Percentiles rank a stretch among this genome's conserved stretches.
These are phyloP conservation scores for Synanthedon tipuliformis DNA, from an alignment of 2,888 invertebrate genomes.

Conservation along the genomic window DNA sequence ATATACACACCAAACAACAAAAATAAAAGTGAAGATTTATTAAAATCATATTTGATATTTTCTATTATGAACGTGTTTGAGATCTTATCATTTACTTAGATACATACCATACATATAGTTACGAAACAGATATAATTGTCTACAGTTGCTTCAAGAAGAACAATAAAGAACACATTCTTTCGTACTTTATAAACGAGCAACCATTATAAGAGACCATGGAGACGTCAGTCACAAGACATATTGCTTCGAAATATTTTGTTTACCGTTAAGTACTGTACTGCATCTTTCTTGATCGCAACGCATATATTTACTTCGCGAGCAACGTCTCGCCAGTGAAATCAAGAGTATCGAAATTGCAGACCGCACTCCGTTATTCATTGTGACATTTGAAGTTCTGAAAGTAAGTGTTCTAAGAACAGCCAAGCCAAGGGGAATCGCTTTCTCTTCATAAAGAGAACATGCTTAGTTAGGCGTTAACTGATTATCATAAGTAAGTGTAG, in stretches of 20 bases:
- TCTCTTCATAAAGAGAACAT: slow-evolving; percentile 56
- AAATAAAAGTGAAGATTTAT: neutral
- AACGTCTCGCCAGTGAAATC: slow-evolving; percentile 28
- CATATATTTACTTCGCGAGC: slow-evolving; percentile 9
- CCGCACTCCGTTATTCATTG: slow-evolving; percentile 53
- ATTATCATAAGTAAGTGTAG: slow-evolving; percentile 59
- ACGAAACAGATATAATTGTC: too few species aligned
- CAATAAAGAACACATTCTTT: too few species aligned
- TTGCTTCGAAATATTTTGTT: slow-evolving; percentile 1
- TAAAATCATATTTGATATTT: neutral
- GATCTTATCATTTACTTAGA: too few species aligned
- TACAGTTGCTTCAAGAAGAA: too few species aligned
- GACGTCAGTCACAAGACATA: neutral
- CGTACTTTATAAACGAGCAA: slow-evolving; percentile 9
- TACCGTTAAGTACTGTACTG: slow-evolving; percentile 10
- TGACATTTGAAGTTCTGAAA: slow-evolving; percentile 55
- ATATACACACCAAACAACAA: neutral
- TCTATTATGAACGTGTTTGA: neutral
- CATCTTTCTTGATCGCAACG: slow-evolving; percentile 10
- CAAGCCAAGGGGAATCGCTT: slow-evolving; percentile 45
- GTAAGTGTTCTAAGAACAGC: slow-evolving; percentile 58
- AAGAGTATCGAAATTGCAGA: slow-evolving; percentile 39
- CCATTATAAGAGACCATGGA: slow-evolving; percentile 7
- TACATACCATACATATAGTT: too few species aligned
- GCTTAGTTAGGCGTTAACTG: slow-evolving; percentile 47